Evolutionary conservation across 2,113 vertebrate species (phyloP), one percentile per base, ranked within the genome.

Genomic region (Uria aalge): DNA sequence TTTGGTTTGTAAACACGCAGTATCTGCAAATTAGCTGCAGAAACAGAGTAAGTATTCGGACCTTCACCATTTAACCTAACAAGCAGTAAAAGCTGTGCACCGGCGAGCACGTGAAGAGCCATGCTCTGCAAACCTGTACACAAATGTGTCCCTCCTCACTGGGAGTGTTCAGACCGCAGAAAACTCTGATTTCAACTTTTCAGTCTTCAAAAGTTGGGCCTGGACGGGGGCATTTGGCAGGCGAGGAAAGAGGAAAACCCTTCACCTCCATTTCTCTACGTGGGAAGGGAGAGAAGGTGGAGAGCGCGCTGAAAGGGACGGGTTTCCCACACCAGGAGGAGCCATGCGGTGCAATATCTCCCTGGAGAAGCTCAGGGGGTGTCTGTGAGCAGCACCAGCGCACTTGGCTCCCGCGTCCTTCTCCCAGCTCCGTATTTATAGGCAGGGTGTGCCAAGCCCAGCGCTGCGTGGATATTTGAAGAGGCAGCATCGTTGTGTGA

Each of bases 401-500:
- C 2, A 0, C 7, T n/a, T 2, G 3, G 43, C 34, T 78, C 36
- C 18, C 1, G 0, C 2, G 1, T 27, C 55, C 34, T 47, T 69
- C 34, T 52, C 40, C 32, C 45, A 50, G 55, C 26, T 68, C 38
- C 26, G 32, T 5, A 3, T 8, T 32, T 67, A 21, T 12, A 48
- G 66, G 47, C 64, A 43, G 47, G 21, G 10, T 9, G 4, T 68
- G 34, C 45, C 48, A 18, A 50, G 24, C 45, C 48, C 55, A 30
- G 26, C 2, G 1, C 57, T 87, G 40, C 1, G 1, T 27, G 40
- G 63, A 2, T 53, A 27, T 86, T 45, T 73, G 57, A 86, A 73
- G 74, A 55, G 63, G 40, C 62, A 68, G 66, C 48, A 17, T 30
- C 9, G 4, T 8, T 30, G 41, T 34, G 29, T 41, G 18, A 30